Conservation (phyloP, 2,888 invertebrate species). For the Yponomeuta evonymella region DNA sequence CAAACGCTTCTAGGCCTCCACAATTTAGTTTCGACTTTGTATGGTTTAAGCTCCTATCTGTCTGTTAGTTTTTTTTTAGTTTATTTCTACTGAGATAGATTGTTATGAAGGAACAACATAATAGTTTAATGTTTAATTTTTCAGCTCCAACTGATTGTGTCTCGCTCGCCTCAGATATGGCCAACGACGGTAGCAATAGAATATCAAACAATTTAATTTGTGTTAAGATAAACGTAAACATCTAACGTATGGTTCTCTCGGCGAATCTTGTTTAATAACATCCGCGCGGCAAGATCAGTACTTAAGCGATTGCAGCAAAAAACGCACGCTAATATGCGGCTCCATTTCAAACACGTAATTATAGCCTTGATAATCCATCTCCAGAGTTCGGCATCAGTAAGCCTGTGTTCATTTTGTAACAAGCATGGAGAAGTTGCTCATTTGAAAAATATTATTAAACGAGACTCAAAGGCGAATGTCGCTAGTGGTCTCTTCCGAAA, state of each 20-base stretch:
- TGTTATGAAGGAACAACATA: too few species aligned
- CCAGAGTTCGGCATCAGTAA: not conserved
- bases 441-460: not conserved
- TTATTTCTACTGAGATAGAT: too few species aligned
- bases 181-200: not conserved
- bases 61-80: too few species aligned
- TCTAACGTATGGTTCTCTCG: not conserved
- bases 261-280: not conserved
- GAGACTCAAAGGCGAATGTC: not conserved
- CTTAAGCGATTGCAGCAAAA: not conserved
- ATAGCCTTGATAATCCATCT: not conserved
- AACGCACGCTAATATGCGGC: not conserved
- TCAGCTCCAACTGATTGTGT: not conserved
- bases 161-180: not conserved
- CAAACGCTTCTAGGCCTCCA: not conserved
- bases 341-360: not conserved
- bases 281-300: not conserved
- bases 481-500: not conserved
- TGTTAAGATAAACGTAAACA: not conserved
- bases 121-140: too few species aligned
- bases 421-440: not conserved
- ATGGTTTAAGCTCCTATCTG: too few species aligned
- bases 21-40: too few species aligned
- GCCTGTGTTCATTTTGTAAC: not conserved
- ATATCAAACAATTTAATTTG: not conserved